These are phyloP conservation scores for Drosophila nannoptera DNA, from an alignment of 1,140 invertebrate species.

Conservation along the genomic window DNA sequence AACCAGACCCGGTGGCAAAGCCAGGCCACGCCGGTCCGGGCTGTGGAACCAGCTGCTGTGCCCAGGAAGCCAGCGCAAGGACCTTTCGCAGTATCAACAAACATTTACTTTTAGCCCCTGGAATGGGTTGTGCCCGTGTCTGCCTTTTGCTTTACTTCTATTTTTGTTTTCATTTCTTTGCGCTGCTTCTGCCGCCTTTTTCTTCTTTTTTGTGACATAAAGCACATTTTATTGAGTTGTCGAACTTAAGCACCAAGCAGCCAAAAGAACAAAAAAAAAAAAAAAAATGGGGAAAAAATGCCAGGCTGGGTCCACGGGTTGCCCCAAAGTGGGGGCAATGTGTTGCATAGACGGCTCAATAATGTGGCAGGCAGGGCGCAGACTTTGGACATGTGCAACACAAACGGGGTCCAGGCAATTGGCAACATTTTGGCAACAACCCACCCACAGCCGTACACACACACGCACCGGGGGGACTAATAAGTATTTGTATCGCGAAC, in stretches of 20 bases:
- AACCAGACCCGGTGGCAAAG: slow-evolving; percentile 24
- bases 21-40: not conserved
- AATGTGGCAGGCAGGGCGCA: slow-evolving; percentile 55
- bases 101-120: slow-evolving; percentile 37
- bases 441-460: slow-evolving; percentile 31
- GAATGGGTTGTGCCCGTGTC: slow-evolving; percentile 38
- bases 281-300: slow-evolving; percentile 10
- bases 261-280: slow-evolving; percentile 25
- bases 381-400: slow-evolving; percentile 55
- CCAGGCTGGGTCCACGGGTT: slow-evolving; percentile 28
- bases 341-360: slow-evolving; percentile 75
- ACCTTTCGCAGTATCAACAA: slow-evolving; percentile 39
- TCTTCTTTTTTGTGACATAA: slow-evolving; percentile 62
- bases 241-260: slow-evolving; percentile 74
- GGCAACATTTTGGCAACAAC: slow-evolving; percentile 67
- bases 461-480: slow-evolving; percentile 42
- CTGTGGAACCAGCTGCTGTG: slow-evolving; percentile 38
- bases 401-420: slow-evolving; percentile 52
- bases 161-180: slow-evolving; percentile 48
- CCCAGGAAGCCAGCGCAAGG: slow-evolving; percentile 16
- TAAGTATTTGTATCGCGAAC: slow-evolving; percentile 61
- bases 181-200: not conserved
- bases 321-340: slow-evolving; percentile 58
- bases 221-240: slow-evolving; percentile 79
- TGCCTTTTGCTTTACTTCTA: slow-evolving; percentile 35